Evolutionary conservation across 1,140 invertebrate genomes (phyloP), one percentile per base, ranked within the genome.

Genomic region (Magallana angulata): DNA sequence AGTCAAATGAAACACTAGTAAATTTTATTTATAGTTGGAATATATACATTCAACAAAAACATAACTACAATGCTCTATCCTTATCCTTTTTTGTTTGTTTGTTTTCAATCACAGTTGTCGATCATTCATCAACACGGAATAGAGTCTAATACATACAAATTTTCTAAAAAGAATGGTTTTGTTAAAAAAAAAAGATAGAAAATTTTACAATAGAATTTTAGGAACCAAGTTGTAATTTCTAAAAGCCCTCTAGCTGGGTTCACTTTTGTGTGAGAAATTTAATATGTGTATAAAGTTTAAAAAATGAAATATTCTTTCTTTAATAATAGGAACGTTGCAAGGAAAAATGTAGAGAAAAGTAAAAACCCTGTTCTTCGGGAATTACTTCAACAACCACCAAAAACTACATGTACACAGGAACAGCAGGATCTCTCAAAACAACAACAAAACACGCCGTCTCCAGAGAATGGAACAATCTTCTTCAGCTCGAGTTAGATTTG

Each of bases 41-140:
- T 64, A 64, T 64, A 64, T n/a, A 16, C 60, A 64, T 64, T 64
- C 14, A 60, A 64, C 60, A 64, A 64, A 64, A 64, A 16, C 60
- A 64, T 64, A 7, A 64, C 60, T 64, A n/a, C 60, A 64, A 64
- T n/a, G 60, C 60, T 36, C 36, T 1, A 36, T 64, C 60, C 16
- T 18, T 64, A 64, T 64, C 60, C 18, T 64, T 64, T 64, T 64
- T 62, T 36, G 36, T 36, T 36, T 14, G 7, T 18, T n/a, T 16
- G 16, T n/a, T 64, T 64, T 64, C 60, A 64, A 64, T 64, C 60
- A 64, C 12, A 64, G 60, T 64, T 64, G 60, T 64, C 60, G 11
- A n/a, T 64, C 60, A 64, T 64, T 64, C 60, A 64, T 4, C 60
- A 64, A 64, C 60, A 16, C 60, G 18, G 60, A 16, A 64, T 64